Evolutionary conservation across 1,140 invertebrate genomes (phyloP).

Genomic region (Apis mellifera): DNA sequence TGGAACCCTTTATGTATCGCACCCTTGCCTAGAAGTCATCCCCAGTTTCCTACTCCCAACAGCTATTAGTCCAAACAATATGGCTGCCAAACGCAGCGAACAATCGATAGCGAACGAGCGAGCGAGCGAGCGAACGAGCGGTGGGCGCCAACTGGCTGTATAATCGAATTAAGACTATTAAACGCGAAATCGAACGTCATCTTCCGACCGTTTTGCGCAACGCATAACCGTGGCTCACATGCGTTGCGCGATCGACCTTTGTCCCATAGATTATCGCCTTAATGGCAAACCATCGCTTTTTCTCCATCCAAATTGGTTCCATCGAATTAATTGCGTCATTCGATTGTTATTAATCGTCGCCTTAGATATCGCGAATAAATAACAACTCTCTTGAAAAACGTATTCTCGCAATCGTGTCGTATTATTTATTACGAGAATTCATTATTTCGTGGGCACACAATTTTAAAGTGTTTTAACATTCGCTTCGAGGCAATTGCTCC

Average conservation of each 20-base stretch:
- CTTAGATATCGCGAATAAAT: no score
- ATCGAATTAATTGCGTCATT: neutral
- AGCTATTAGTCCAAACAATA: constrained; percentile 80
- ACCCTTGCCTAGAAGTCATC: constrained; percentile 63
- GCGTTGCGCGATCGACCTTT: neutral
- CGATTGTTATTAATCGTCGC: neutral
- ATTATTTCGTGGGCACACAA: no score
- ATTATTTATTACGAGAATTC: no score
- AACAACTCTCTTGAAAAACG: no score
- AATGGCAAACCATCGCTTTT: neutral
- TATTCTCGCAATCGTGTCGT: no score
- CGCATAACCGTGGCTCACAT: no score
- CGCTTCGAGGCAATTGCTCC: no score
- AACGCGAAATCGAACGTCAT: constrained; percentile 35
- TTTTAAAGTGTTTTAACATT: no score
- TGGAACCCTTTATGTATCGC: constrained; percentile 57
- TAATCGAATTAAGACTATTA: constrained; percentile 74
- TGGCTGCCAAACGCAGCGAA: constrained; percentile 78
- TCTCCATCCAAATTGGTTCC: neutral
- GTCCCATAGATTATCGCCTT: neutral
- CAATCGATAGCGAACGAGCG: constrained; percentile 73
- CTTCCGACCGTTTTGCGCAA: constrained; percentile 10
- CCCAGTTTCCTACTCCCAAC: constrained; percentile 72
- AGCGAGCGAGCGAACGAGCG: neutral
- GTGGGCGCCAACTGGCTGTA: constrained; percentile 63